phyloP scores from a whole-genome alignment of 2,888 invertebrate genomes.

The Xiphydria camelus region DNA sequence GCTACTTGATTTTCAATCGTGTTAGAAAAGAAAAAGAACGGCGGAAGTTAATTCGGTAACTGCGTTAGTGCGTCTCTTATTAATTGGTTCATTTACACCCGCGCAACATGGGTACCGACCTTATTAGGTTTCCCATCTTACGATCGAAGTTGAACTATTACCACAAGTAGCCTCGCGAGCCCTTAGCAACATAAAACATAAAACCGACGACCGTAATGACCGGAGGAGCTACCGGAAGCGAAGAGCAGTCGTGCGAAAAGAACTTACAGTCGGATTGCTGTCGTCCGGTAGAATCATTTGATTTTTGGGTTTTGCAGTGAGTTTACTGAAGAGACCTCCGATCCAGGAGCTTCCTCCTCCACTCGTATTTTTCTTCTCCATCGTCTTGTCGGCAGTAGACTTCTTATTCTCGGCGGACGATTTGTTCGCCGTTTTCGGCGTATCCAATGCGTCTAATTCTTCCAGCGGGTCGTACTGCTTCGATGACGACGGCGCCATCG shows the following conservation, averaged over 20 bases:
- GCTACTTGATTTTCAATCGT: too few species aligned
- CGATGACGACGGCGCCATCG: constrained; percentile 47
- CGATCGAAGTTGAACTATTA: constrained; percentile 38
- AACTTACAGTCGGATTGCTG: constrained; percentile 83
- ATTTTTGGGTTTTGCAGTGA: constrained; percentile 83
- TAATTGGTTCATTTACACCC: neutral
- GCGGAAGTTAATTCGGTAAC: neutral
- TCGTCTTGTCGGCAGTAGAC: constrained; percentile 25
- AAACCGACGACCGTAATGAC: constrained; percentile 27
- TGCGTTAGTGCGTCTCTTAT: neutral
- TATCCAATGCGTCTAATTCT: constrained; percentile 53
- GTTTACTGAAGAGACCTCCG: constrained; percentile 83
- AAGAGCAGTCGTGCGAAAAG: neutral
- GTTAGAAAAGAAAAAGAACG: neutral
- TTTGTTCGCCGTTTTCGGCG: constrained; percentile 31
- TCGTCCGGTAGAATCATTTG: constrained; percentile 97
- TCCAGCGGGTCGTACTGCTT: constrained; percentile 55
- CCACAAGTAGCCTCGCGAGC: constrained; percentile 48
- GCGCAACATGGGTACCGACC: too few species aligned
- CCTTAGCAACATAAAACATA: constrained; percentile 49
- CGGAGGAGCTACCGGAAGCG: neutral
- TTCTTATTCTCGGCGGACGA: constrained; percentile 29
- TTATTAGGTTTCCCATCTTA: constrained; percentile 30
- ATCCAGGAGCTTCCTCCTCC: constrained; percentile 70
- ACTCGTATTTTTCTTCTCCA: constrained; percentile 51